Percentiles rank a stretch among this genome's conserved stretches.
Evolutionary conservation across 2,888 invertebrate genomes (phyloP).

Genomic region (Cylindroiulus punctatus): DNA sequence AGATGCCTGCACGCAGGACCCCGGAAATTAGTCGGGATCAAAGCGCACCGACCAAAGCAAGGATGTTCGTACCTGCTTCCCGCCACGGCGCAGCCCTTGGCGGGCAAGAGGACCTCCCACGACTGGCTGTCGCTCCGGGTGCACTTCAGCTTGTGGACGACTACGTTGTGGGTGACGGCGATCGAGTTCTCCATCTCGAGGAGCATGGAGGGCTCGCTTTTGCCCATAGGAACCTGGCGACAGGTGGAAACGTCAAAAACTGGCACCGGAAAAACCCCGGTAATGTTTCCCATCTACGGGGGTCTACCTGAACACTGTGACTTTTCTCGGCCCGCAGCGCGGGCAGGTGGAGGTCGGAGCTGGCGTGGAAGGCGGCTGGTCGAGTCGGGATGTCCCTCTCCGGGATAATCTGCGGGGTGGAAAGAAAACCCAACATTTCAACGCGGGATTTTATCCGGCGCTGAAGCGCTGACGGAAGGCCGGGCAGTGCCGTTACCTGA

Average conservation of each 20-base stretch:
- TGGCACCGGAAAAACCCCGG: no score
- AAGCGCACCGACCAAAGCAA: background rate
- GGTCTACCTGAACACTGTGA: background rate
- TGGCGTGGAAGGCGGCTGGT: slow-evolving; percentile 47
- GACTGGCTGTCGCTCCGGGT: slow-evolving; percentile 56
- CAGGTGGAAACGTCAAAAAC: no score
- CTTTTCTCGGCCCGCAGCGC: slow-evolving; percentile 56
- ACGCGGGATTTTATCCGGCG: no score
- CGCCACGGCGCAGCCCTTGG: slow-evolving; percentile 62
- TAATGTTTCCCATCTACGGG: background rate
- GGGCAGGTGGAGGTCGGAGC: slow-evolving; percentile 62
- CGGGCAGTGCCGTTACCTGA: background rate
- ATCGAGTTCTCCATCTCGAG: slow-evolving; percentile 64
- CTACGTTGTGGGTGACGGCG: slow-evolving; percentile 61
- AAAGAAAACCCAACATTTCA: background rate
- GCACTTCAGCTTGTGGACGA: slow-evolving; percentile 61
- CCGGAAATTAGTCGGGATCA: slow-evolving; percentile 5
- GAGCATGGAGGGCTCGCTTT: slow-evolving; percentile 53
- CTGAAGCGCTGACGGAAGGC: background rate
- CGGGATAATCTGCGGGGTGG: background rate
- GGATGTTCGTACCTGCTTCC: slow-evolving; percentile 62
- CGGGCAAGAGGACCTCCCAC: slow-evolving; percentile 64
- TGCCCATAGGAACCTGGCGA: slow-evolving; percentile 37
- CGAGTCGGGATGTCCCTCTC: background rate
- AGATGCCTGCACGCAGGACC: background rate